phyloP scores from a whole-genome alignment of 2,888 invertebrate species.

The Cheilosia scutellata region DNA sequence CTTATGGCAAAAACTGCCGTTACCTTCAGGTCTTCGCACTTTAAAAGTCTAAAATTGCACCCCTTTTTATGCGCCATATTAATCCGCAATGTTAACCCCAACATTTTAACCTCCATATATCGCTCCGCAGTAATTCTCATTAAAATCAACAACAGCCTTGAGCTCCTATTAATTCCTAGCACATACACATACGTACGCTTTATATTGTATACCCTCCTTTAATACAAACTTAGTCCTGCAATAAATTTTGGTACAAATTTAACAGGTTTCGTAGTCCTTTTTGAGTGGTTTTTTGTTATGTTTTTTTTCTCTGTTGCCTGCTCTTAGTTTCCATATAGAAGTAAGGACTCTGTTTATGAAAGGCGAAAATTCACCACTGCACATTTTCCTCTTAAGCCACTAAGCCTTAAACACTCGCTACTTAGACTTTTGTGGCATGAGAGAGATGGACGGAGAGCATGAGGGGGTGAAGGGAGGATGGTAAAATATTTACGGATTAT shows the following conservation, averaged over 20 bases:
- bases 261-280: constrained; percentile 27
- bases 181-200: neutral
- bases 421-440: constrained; percentile 26
- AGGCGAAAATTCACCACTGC: constrained; percentile 32
- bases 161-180: constrained; percentile 43
- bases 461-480: neutral
- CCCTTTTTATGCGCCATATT: constrained; percentile 21
- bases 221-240: constrained; percentile 37
- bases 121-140: constrained; percentile 31
- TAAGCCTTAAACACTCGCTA: constrained; percentile 37
- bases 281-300: neutral
- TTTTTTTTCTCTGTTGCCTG: neutral
- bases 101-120: constrained; percentile 33
- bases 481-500: constrained; percentile 30
- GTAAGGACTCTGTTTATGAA: constrained; percentile 36
- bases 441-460: too few relatives aligned
- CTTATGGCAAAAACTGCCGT: constrained; percentile 1
- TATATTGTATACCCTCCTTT: neutral
- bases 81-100: constrained; percentile 30
- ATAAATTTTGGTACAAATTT: constrained; percentile 50
- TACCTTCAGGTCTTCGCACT: neutral
- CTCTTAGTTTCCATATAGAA: constrained; percentile 7
- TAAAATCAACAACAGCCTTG: constrained; percentile 55
- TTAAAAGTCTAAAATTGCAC: neutral
- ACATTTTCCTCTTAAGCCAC: constrained; percentile 42